Evolutionary conservation across 2,113 vertebrate species (phyloP).

Genomic region (Marmota flaviventris): DNA sequence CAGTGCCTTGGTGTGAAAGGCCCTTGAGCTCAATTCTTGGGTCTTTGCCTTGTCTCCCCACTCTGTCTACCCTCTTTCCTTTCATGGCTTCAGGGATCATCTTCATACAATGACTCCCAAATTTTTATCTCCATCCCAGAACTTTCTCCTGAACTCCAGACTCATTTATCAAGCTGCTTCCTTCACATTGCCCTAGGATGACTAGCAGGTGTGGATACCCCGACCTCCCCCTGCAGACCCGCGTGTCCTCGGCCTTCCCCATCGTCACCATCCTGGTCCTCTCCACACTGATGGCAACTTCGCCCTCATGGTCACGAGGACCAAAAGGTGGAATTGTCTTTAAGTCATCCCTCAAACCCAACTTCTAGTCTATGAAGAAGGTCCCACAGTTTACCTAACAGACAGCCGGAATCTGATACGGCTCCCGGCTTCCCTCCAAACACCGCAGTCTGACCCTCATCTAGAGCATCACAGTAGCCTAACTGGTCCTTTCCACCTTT

Average conservation of each 20-base stretch:
- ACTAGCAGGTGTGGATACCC: too few species aligned
- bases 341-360: background rate
- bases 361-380: background rate
- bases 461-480: background rate
- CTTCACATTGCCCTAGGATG: background rate
- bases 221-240: background rate
- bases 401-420: background rate
- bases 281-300: background rate
- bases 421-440: background rate
- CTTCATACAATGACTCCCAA: background rate
- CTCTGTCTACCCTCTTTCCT: background rate
- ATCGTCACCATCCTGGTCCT: background rate
- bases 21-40: background rate
- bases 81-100: background rate
- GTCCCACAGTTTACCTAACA: background rate
- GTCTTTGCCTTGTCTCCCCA: accelerated
- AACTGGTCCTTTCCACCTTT: background rate
- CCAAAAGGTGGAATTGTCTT: background rate
- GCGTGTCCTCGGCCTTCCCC: too few species aligned
- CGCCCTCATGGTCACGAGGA: background rate
- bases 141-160: background rate
- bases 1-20: background rate
- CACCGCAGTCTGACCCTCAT: background rate
- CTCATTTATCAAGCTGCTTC: background rate
- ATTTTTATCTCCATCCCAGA: background rate